These are phyloP conservation scores for Lucifuga dentata DNA, from an alignment of 2,113 vertebrate species.

Conservation along the genomic window DNA sequence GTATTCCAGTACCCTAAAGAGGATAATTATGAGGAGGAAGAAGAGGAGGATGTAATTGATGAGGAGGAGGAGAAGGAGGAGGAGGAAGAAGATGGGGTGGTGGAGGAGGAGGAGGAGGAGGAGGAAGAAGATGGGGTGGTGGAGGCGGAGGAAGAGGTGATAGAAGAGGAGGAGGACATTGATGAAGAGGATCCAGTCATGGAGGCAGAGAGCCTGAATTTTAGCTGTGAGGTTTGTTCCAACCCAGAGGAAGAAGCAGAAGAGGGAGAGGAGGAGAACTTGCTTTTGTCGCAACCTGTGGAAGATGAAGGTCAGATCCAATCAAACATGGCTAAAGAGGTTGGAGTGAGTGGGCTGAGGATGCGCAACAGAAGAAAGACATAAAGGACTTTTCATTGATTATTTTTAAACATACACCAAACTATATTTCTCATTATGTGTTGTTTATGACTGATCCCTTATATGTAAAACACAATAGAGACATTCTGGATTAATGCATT, in stretches of 20 bases:
- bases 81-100: conserved; percentile 28
- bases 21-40: conserved; percentile 40
- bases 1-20: conserved; percentile 79
- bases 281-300: conserved; percentile 21
- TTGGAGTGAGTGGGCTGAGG: conserved; percentile 68
- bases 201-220: conserved; percentile 88
- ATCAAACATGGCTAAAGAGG: conserved; percentile 34
- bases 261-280: conserved; percentile 61
- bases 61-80: conserved; percentile 58
- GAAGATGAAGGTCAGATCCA: conserved; percentile 35
- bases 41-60: too few species aligned
- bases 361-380: conserved; percentile 78
- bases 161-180: conserved; percentile 37
- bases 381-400: conserved; percentile 7
- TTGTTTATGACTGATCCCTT: background rate
- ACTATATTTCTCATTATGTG: background rate
- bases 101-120: conserved; percentile 27
- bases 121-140: conserved; percentile 42
- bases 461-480: conserved; percentile 11
- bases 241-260: conserved; percentile 83
- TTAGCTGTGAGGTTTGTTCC: conserved; percentile 76
- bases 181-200: conserved; percentile 82
- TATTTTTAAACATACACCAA: background rate
- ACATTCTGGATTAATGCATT: too few species aligned
- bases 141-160: conserved; percentile 35